A percentile compares a stretch with the other conserved stretches of the same genome.
Evolutionary conservation across 2,888 invertebrate species (phyloP).

Genomic region (Phortica magna): DNA sequence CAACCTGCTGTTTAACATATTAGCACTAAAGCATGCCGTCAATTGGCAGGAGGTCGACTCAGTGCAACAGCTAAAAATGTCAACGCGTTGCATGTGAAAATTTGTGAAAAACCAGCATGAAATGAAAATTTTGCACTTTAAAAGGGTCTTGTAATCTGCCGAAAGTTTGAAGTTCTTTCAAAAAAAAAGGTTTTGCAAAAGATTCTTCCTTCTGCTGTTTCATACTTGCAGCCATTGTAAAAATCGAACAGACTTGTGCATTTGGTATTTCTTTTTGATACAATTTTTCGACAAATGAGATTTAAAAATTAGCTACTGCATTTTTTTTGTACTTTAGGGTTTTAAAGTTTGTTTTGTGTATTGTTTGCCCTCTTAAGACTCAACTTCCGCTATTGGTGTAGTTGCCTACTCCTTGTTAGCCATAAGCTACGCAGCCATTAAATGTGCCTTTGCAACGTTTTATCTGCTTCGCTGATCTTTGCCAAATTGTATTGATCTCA

Average conservation of each 20-base stretch:
- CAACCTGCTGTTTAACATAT: conserved; percentile 68
- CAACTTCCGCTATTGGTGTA: conserved; percentile 14
- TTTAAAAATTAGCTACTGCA: conserved; percentile 16
- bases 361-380: background rate
- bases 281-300: conserved; percentile 18
- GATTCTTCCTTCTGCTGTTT: too few species aligned
- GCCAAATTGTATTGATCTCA: conserved; percentile 43
- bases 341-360: background rate
- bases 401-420: background rate
- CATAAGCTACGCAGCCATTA: conserved; percentile 27
- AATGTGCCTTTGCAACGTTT: conserved; percentile 5
- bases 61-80: conserved; percentile 65
- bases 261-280: background rate
- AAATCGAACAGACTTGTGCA: too few species aligned
- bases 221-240: too few species aligned
- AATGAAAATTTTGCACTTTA: conserved; percentile 13
- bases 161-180: too few species aligned
- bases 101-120: conserved; percentile 40
- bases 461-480: conserved; percentile 43
- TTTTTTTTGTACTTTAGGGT: background rate
- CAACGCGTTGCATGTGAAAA: conserved; percentile 51
- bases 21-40: conserved; percentile 57
- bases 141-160: background rate
- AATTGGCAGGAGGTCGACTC: conserved; percentile 45
- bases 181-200: too few species aligned